Evolutionary conservation across 2,888 invertebrate genomes (phyloP), one percentile per base, ranked within the genome.

Genomic region (Ochropleura plecta): DNA sequence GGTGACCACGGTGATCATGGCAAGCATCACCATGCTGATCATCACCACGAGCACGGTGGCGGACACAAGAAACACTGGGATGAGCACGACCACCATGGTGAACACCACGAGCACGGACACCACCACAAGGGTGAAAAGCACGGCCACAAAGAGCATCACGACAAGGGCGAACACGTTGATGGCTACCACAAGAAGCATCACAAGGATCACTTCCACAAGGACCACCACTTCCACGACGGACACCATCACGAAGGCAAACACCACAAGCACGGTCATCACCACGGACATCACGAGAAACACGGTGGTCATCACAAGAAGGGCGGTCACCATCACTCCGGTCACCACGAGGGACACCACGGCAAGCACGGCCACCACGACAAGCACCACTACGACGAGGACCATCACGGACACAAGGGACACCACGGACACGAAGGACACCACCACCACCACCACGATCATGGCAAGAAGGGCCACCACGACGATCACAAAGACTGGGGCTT

Each of bases 191-290:
- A 98, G 95, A 98, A 98, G 89, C 97, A 98, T 89, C 98, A 98
- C 95, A 98, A 98, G 93, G 98, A 98, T 88, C 98, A 98, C 93
- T 98, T 98, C 95, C 97, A 98, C 92, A 98, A 98, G 95, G 98
- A 98, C 90, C 98, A 98, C 92, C 98, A 98, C 96, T 98, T 98
- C 97, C 98, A 98, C 92, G 98, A 98, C 90, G 98, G 98, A 89
- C 97, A 97, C 91, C 98, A 98, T 93, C 97, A 98, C 90, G 98
- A 98, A 63, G 98, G 98, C 76, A 98, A 98, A 89, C 98, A 98
- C 93, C 97, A 97, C 92, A 98, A 98, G 91, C 97, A 98, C 89
- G 98, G 97, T 10, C 97, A 98, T 89, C 97, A 98, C 91, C 98
- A 98, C 92, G 97, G 97, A 74, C 97, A 98, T 89, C 97, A 97